phyloP scores from a whole-genome alignment of 1,140 invertebrate species.

The Penaeus chinensis region DNA sequence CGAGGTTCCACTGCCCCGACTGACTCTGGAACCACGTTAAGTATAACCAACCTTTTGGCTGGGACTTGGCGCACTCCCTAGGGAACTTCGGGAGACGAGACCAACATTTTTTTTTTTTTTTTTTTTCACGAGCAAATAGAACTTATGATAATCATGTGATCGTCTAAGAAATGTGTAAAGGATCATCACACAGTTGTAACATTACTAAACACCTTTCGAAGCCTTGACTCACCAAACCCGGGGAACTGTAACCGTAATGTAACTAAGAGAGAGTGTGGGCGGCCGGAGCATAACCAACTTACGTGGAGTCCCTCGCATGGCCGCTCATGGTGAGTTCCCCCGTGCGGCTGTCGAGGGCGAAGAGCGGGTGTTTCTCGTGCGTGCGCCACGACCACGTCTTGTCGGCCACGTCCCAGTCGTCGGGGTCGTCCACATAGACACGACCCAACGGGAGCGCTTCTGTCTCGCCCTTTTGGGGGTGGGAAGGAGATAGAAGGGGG shows the following conservation, averaged over 20 bases:
- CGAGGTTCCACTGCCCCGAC: too few species aligned
- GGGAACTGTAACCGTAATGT: not conserved
- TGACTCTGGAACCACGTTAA: too few species aligned
- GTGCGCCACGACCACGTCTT: slow-evolving; percentile 38
- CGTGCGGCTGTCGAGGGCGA: slow-evolving; percentile 20
- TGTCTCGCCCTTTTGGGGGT: not conserved
- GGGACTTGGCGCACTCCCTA: not conserved
- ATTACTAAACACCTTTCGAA: not conserved
- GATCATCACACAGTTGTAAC: not conserved
- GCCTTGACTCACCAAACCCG: too few species aligned
- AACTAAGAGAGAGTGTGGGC: too few species aligned
- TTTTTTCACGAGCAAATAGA: too few species aligned
- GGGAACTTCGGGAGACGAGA: too few species aligned
- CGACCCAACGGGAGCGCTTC: slow-evolving; percentile 30
- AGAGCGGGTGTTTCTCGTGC: slow-evolving; percentile 3
- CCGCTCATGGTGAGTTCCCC: slow-evolving; percentile 36
- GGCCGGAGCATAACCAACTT: not conserved
- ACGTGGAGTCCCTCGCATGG: slow-evolving; percentile 13
- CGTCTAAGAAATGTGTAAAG: not conserved
- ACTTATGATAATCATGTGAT: too few species aligned
- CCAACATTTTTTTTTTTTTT: too few species aligned
- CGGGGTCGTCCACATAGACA: slow-evolving; percentile 25
- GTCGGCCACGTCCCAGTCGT: slow-evolving; percentile 42
- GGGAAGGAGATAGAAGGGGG: too few species aligned
- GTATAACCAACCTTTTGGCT: not conserved